These are phyloP conservation scores for Leucoraja ocellata DNA, from an alignment of 2,797 vertebrate genomes.

Conservation along the genomic window DNA sequence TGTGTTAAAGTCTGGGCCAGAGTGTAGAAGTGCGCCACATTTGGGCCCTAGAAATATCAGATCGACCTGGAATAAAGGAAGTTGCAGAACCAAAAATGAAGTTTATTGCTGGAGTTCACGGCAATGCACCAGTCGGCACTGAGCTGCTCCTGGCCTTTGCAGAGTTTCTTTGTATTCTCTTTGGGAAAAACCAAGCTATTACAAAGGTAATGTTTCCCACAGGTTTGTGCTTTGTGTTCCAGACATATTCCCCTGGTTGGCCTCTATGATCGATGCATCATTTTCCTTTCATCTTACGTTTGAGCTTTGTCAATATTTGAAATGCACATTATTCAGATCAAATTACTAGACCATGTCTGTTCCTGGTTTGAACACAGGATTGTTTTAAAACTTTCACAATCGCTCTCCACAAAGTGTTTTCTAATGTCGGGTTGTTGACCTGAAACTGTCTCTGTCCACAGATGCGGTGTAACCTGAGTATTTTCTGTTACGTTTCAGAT, in stretches of 20 bases:
- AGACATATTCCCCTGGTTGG: too few species aligned
- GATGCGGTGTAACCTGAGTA: too few species aligned
- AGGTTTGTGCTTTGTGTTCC: too few species aligned
- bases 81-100: slow-evolving; percentile 87
- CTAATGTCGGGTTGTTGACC: too few species aligned
- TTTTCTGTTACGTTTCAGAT: too few species aligned
- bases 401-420: too few species aligned
- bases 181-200: slow-evolving; percentile 80
- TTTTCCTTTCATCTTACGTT: too few species aligned
- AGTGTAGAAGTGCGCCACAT: slow-evolving; percentile 81
- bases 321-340: not conserved
- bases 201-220: slow-evolving; percentile 68
- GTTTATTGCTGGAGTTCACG: slow-evolving; percentile 86
- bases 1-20: slow-evolving; percentile 73
- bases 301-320: too few species aligned
- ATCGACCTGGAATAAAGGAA: slow-evolving; percentile 74
- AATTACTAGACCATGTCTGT: not conserved
- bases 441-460: too few species aligned
- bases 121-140: slow-evolving; percentile 86
- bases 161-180: slow-evolving; percentile 84
- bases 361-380: not conserved
- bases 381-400: not conserved
- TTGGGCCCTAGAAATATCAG: slow-evolving; percentile 91
- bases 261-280: too few species aligned
- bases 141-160: slow-evolving; percentile 90